Percentiles rank a stretch among this genome's conserved stretches.
Conservation (phyloP, 2,113 vertebrate species). For the Eudyptes chrysolophus region DNA sequence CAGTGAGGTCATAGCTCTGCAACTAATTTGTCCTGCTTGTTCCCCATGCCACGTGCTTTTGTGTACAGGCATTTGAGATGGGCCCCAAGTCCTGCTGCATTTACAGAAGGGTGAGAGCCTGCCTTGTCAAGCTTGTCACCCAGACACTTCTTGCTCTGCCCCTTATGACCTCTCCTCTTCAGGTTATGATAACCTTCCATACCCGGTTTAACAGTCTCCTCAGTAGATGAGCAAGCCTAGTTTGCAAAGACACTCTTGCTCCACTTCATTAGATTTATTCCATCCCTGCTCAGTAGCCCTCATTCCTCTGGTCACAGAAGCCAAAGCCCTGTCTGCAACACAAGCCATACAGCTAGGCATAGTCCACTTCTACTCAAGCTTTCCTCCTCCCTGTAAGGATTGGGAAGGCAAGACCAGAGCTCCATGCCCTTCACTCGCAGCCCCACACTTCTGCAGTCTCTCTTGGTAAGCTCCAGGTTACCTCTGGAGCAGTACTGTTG, state of each 20-base stretch:
- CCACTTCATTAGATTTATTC: not conserved
- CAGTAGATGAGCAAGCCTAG: not conserved
- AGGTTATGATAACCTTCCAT: not conserved
- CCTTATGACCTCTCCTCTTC: not conserved
- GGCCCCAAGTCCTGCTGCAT: not conserved
- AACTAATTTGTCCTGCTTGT: not conserved
- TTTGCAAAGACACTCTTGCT: not conserved
- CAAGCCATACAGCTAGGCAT: too few species aligned
- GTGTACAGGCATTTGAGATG: not conserved
- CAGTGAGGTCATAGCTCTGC: not conserved
- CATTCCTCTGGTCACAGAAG: not conserved
- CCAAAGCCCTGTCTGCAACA: not conserved
- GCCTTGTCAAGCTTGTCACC: not conserved
- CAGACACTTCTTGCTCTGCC: not conserved
- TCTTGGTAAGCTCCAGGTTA: not conserved
- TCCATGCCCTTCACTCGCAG: not conserved
- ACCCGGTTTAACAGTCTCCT: not conserved
- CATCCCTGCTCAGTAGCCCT: not conserved
- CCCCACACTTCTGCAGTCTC: not conserved
- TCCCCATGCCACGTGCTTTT: not conserved
- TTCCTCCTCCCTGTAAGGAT: not conserved
- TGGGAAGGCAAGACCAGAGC: not conserved
- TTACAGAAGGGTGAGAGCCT: not conserved
- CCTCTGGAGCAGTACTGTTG: not conserved
- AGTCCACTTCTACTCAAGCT: not conserved